These are phyloP conservation scores for Parnassius mnemosyne DNA, from an alignment of 2,888 invertebrate species.

Conservation along the genomic window DNA sequence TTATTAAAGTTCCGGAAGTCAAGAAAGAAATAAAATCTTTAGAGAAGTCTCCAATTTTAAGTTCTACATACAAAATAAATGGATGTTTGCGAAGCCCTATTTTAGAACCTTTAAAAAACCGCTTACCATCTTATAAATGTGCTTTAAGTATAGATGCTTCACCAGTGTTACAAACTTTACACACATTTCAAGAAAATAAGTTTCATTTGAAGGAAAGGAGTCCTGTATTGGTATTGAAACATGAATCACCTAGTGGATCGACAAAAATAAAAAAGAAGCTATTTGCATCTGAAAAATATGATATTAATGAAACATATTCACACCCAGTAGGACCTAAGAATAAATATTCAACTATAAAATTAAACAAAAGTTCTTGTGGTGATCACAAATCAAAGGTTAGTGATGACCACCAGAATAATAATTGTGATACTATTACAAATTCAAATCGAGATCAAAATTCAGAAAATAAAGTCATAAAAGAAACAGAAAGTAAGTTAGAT, in stretches of 20 bases:
- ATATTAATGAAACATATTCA: background rate
- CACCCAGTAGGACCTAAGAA: background rate
- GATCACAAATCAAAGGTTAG: background rate
- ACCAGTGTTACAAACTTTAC: conserved; percentile 40
- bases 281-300: conserved; percentile 31
- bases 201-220: conserved; percentile 38
- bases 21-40: conserved; percentile 23
- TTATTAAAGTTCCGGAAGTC: conserved; percentile 40
- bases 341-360: background rate
- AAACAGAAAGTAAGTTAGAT: conserved; percentile 1
- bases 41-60: conserved; percentile 44
- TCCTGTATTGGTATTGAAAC: conserved; percentile 51
- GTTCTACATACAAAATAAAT: background rate
- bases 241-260: conserved; percentile 37
- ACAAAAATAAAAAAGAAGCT: conserved; percentile 52
- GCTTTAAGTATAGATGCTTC: conserved; percentile 33
- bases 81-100: conserved; percentile 34
- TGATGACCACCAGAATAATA: background rate
- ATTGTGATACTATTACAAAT: background rate
- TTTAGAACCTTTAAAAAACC: conserved; percentile 29
- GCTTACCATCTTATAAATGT: conserved; percentile 28
- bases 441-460: background rate
- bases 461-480: conserved; percentile 9
- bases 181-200: conserved; percentile 1
- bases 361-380: background rate